Evolutionary conservation across 2,888 invertebrate genomes (phyloP).

Genomic region (Dicyrtoma fusca): DNA sequence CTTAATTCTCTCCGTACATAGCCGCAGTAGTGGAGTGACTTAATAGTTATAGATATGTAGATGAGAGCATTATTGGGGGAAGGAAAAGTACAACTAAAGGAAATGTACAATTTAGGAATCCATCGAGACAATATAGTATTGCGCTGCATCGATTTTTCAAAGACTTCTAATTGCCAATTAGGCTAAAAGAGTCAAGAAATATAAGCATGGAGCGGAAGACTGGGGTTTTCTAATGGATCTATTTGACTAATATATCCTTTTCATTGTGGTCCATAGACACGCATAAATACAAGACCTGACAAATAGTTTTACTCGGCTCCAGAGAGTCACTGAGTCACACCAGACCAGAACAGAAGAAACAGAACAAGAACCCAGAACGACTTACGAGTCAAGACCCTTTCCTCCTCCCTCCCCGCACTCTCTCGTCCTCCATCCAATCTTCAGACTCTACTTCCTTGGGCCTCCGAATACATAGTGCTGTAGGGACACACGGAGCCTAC

Average conservation of each 20-base stretch:
- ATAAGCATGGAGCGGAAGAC: conserved; percentile 31
- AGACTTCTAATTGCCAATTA: conserved; percentile 36
- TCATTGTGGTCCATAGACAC: conserved; percentile 36
- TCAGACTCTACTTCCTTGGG: too few species aligned
- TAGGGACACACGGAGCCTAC: too few species aligned
- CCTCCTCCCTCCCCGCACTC: background rate
- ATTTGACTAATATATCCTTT: conserved; percentile 37
- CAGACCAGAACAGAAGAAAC: background rate
- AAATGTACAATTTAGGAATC: conserved; percentile 24
- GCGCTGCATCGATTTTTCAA: conserved; percentile 32
- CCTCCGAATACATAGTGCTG: too few species aligned
- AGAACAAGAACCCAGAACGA: background rate
- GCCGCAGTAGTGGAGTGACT: too few species aligned
- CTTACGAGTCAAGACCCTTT: too few species aligned
- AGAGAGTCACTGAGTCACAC: conserved; percentile 10
- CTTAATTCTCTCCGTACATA: conserved; percentile 12
- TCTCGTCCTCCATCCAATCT: background rate
- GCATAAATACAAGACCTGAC: conserved; percentile 37
- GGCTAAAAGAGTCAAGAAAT: conserved; percentile 37
- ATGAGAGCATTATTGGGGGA: background rate
- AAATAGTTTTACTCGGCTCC: conserved; percentile 35
- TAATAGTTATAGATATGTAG: too few species aligned
- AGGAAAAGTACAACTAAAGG: background rate
- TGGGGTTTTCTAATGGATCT: conserved; percentile 36
- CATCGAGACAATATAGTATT: conserved; percentile 33